Conservation (phyloP, 2,888 invertebrate species). For the Augiades crinisus region DNA sequence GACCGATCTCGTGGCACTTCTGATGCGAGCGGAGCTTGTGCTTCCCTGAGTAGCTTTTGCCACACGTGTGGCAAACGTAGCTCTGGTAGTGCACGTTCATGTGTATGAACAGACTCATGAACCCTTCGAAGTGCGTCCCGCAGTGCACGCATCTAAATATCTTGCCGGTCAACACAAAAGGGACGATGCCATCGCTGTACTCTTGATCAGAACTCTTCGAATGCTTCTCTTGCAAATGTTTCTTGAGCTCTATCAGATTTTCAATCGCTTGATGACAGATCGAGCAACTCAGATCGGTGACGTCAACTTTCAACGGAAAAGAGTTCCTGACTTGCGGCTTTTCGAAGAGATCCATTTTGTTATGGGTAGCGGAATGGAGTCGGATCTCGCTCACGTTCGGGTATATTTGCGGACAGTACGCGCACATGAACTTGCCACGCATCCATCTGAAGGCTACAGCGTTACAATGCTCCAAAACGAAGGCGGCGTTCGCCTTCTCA, state of each 20-base stretch:
- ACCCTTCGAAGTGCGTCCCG: conserved; percentile 41
- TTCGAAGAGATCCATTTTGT: conserved; percentile 48
- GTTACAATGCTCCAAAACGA: conserved; percentile 56
- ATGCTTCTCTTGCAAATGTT: conserved; percentile 48
- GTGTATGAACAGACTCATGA: conserved; percentile 52
- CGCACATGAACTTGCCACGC: conserved; percentile 60
- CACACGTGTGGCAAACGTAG: conserved; percentile 67
- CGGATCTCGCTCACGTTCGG: conserved; percentile 46
- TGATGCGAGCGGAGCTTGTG: conserved; percentile 64
- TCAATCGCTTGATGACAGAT: conserved; percentile 41
- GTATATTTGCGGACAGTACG: conserved; percentile 49
- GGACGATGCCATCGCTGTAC: conserved; percentile 52
- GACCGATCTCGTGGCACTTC: conserved; percentile 54
- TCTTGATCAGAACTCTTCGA: conserved; percentile 38
- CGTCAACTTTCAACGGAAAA: conserved; percentile 58
- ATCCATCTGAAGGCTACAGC: conserved; percentile 58
- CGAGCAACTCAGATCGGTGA: conserved; percentile 49
- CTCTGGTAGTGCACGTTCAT: conserved; percentile 71
- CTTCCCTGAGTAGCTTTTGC: conserved; percentile 66
- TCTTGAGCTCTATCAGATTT: conserved; percentile 44
- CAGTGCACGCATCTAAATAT: conserved; percentile 54
- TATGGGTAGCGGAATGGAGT: conserved; percentile 44
- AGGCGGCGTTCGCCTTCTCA: conserved; percentile 55
- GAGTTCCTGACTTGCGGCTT: conserved; percentile 45
- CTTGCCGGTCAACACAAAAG: conserved; percentile 50